A percentile compares a stretch with the other conserved stretches of the same genome.
Conservation (phyloP, 2,797 vertebrate species). For the Crocodylus rhombifer region DNA sequence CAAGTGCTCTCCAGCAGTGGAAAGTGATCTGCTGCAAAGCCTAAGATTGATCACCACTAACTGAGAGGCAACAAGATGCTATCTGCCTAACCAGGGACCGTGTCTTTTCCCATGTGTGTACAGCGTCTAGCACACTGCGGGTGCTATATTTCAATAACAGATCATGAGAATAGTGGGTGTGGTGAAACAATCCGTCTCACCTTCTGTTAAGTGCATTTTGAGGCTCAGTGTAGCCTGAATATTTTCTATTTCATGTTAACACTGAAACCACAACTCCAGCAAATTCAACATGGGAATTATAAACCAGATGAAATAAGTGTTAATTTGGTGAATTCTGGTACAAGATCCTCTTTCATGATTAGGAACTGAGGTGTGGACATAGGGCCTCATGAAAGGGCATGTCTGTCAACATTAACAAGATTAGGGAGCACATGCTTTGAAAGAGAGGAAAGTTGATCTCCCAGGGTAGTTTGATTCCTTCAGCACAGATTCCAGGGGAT, state of each 20-base stretch:
- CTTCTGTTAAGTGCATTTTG: constrained; percentile 49
- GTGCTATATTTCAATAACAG: constrained; percentile 44
- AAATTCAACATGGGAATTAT: constrained; percentile 13
- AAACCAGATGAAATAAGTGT: constrained; percentile 57
- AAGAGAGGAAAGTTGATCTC: constrained; percentile 63
- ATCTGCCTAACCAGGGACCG: not conserved
- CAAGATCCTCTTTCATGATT: constrained; percentile 61
- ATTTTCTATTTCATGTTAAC: constrained; percentile 16
- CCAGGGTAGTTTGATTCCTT: constrained; percentile 57
- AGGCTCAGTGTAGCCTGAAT: not conserved
- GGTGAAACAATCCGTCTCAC: constrained; percentile 22
- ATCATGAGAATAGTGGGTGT: not conserved
- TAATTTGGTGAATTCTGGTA: constrained; percentile 69
- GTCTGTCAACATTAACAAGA: constrained; percentile 70
- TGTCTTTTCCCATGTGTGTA: not conserved
- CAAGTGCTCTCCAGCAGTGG: rapidly evolving
- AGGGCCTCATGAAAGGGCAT: not conserved
- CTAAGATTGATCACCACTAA: rapidly evolving
- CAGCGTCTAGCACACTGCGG: not conserved
- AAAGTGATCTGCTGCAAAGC: not conserved
- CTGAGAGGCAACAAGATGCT: not conserved
- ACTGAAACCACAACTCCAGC: constrained; percentile 36
- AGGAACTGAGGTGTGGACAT: constrained; percentile 55
- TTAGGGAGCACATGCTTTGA: constrained; percentile 46
- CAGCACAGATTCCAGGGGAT: constrained; percentile 59